These are phyloP conservation scores for Pachydiplax longipennis DNA, from an alignment of 2,888 invertebrate species.

Conservation along the genomic window DNA sequence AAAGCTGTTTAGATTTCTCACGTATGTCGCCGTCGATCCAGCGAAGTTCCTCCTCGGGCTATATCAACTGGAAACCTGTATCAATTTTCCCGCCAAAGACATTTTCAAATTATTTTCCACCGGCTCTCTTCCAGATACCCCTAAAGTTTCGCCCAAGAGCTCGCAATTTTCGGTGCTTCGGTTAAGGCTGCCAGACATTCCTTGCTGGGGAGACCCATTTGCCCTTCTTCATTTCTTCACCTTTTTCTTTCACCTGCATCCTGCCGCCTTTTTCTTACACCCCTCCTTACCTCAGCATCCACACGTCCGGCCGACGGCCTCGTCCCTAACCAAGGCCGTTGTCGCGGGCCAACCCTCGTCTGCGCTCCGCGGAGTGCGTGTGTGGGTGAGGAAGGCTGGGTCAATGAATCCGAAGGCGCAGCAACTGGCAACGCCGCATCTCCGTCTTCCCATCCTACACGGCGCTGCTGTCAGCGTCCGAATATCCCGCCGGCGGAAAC, in stretches of 20 bases:
- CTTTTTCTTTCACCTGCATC: background rate
- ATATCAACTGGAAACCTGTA: background rate
- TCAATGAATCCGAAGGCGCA: conserved; percentile 32
- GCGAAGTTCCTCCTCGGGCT: background rate
- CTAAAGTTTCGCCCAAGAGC: background rate
- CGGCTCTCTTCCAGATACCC: background rate
- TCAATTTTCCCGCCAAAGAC: background rate
- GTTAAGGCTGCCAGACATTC: background rate
- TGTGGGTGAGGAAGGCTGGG: conserved; percentile 44
- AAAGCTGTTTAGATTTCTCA: no score
- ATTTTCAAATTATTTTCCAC: background rate
- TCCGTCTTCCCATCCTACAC: conserved; percentile 10
- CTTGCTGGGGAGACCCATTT: background rate
- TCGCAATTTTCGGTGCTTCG: background rate
- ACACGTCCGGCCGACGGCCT: conserved; percentile 16
- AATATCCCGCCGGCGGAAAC: conserved; percentile 42
- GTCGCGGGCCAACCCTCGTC: conserved; percentile 26
- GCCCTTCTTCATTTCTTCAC: background rate
- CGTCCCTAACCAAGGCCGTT: conserved; percentile 32
- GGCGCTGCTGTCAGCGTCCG: conserved; percentile 27
- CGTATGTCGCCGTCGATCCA: background rate
- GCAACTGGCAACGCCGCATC: conserved; percentile 15
- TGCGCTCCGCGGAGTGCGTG: conserved; percentile 13
- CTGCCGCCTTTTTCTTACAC: background rate
- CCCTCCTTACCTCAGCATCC: conserved; percentile 26